Base-by-base conservation (phyloP, 1,140 invertebrate genomes). In the Lethrus apterus region DNA sequence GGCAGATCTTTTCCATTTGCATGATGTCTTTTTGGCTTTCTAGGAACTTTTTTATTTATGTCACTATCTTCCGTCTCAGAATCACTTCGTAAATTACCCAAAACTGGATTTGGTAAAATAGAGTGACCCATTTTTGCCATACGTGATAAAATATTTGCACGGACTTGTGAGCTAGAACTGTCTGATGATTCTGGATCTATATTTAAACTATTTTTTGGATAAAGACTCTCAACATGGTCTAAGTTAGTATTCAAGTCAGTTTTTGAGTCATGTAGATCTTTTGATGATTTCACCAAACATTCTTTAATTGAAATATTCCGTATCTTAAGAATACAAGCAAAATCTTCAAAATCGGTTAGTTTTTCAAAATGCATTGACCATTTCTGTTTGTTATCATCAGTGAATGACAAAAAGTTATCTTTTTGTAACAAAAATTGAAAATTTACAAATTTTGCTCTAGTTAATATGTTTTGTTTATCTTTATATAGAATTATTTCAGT, bases 111-210 rank as follows among this genome's bases (percentile, higher is more conserved):
- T 2, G 55, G 55, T 7, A 57, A 46, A 21, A 64, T 54, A 15
- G 54, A 50, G 36, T 56, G 52, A 1, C 62, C 62, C 47, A 64
- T 54, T 54, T 61, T 64, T 7, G 60, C 57, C 41, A 64, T 62
- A 33, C 62, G 42, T 17, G 48, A 40, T 21, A 63, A 50, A 44
- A 63, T 62, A 48, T 57, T 44, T 11, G 54, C 53, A 32, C 40
- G 44, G 2, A 42, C 32, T 47, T 57, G 41, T 34, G 49, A 42
- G 44, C 31, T 23, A 4, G 48, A 33, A 29, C 30, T 41, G 43
- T 54, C 36, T 40, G 36, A 21, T 20, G 23, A n/a, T 4, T 34
- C 15, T 10, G 42, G 23, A 9, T 32, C 21, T n/a, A n/a, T n/a
- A n/a, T n/a, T n/a, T n/a, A n/a, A n/a, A 38, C 26, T 11, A 5